Conservation (phyloP, 2,113 vertebrate species). For the Morone saxatilis region DNA sequence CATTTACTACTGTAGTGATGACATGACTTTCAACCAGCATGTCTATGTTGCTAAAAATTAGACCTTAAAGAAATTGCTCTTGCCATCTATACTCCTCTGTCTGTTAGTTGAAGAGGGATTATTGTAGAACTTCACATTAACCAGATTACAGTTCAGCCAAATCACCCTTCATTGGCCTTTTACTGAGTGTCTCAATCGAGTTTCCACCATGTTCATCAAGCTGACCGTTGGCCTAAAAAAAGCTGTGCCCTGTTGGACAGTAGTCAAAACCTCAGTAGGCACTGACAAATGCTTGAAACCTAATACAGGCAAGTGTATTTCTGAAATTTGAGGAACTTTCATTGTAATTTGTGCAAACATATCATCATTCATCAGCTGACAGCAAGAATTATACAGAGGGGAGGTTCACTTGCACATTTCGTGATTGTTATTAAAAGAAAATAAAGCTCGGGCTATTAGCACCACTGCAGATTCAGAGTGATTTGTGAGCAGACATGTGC, state of each 20-base stretch:
- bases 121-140: slow-evolving; percentile 9
- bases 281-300: not conserved
- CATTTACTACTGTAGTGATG: slow-evolving; percentile 37
- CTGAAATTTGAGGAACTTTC: not conserved
- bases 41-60: slow-evolving; percentile 1
- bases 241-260: not conserved
- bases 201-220: slow-evolving; percentile 24
- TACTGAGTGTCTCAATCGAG: not conserved
- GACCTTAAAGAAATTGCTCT: slow-evolving; percentile 9
- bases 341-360: slow-evolving; percentile 24
- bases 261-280: not conserved
- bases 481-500: not conserved
- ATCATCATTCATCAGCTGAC: not conserved
- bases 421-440: slow-evolving; percentile 14
- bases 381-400: not conserved
- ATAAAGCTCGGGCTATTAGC: slow-evolving; percentile 7
- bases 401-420: slow-evolving; percentile 2
- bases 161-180: slow-evolving; percentile 21
- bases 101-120: slow-evolving; percentile 21
- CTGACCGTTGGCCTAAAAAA: slow-evolving; percentile 33
- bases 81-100: slow-evolving; percentile 24
- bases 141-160: slow-evolving; percentile 16
- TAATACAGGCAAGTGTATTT: not conserved
- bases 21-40: slow-evolving; percentile 30
- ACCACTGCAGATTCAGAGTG: not conserved